Base-by-base conservation (phyloP, 2,113 vertebrate species). In the Archocentrus centrarchus region DNA sequence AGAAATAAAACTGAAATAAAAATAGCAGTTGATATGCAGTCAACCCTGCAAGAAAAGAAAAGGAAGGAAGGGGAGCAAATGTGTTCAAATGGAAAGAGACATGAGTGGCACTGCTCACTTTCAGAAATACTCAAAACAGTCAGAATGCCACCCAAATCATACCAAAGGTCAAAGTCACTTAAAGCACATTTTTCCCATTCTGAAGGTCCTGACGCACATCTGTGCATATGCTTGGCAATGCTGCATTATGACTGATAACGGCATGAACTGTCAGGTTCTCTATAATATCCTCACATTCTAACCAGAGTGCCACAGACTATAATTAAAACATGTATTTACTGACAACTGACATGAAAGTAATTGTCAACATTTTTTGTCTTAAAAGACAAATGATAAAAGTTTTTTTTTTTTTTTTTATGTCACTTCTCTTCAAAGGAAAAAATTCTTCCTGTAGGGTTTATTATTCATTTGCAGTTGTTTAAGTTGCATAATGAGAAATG, bases 261-360 rank as follows among this genome's bases (percentile, higher is more conserved):
- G 61, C 3, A 57, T 82, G 37, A 32, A 76, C 41, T 37, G 53
- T 39, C 10, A 59, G 53, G 50, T 39, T 57, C 81, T 60, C 75
- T 77, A 44, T 44, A 66, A 44, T 47, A 39, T 44, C 15, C 13
- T 66, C 4, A 27, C 81, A 77, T 24, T 77, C 53, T 27, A 66
- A 7, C n/a, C 37, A 44, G 13, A 15, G 14, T 47, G 44, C 44
- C 44, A 47, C 44, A 24, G 63, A 2, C 41, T 66, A 39, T 22
- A 17, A 17, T n/a, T 20, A 59, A 58, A 58, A 15, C 47, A 66
- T 15, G 4, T 63, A 63, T 76, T 76, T 75, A 68, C 37, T 37
- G 37, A 50, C 61, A 77, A 59, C 5, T 77, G 75, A 50, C 27
- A 60, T 15, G 22, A 76, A 82, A 76, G 58, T 62, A 35, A 77